phyloP scores from a whole-genome alignment of 1,140 invertebrate species.

The Pogonognathellus flavescens region DNA sequence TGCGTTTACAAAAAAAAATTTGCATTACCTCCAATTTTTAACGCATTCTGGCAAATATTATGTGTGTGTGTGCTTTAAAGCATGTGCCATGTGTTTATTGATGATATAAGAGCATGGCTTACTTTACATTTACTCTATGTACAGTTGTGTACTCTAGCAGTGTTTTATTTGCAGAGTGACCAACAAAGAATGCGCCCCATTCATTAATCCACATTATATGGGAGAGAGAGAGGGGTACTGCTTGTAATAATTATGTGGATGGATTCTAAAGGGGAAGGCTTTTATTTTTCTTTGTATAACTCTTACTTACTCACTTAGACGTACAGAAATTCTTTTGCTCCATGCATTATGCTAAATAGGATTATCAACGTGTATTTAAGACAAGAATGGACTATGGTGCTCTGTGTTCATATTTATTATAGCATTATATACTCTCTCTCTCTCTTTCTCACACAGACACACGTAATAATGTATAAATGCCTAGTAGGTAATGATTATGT shows the following conservation, averaged over 20 bases:
- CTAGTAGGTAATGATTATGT: neutral
- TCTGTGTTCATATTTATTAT: neutral
- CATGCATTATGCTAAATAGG: constrained; percentile 12
- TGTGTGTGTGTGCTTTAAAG: too few relatives aligned
- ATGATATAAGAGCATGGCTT: too few relatives aligned
- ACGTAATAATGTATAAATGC: neutral
- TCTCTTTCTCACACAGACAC: neutral
- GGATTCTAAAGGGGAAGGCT: neutral
- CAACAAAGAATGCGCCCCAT: neutral
- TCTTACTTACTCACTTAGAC: too few relatives aligned
- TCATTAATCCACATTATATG: neutral
- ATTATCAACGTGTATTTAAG: constrained; percentile 26
- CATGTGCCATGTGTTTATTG: too few relatives aligned
- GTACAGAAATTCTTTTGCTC: too few relatives aligned
- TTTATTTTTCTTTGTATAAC: constrained; percentile 9
- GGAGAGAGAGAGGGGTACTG: neutral
- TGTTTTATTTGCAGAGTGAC: neutral
- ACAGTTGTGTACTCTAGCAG: too few relatives aligned
- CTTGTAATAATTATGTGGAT: too few relatives aligned
- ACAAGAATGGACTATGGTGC: neutral
- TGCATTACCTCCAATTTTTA: too few relatives aligned
- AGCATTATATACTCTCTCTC: neutral
- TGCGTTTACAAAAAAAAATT: too few relatives aligned
- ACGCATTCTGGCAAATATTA: too few relatives aligned
- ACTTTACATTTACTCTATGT: too few relatives aligned